A percentile compares a stretch with the other conserved stretches of the same genome.
phyloP scores from a whole-genome alignment of 1,140 invertebrate genomes.

The Drosophila erecta region DNA sequence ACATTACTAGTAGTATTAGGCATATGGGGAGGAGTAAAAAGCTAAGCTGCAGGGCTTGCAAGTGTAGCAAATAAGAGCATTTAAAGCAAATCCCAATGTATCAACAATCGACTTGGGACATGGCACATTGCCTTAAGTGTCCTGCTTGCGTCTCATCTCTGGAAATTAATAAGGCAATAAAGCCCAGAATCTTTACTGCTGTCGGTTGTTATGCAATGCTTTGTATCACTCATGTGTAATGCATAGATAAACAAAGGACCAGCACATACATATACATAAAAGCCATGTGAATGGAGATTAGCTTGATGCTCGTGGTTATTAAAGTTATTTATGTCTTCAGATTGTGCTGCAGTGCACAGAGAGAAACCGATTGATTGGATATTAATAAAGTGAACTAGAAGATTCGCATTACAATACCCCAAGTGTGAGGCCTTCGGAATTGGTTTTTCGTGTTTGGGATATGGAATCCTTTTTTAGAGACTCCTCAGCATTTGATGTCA shows the following conservation, averaged over 20 bases:
- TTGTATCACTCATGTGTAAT: conserved; percentile 36
- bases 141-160: neutral
- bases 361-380: too few species aligned
- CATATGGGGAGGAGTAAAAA: conserved; percentile 1
- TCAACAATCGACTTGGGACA: neutral
- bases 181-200: neutral
- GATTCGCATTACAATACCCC: too few species aligned
- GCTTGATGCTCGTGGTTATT: neutral
- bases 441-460: neutral
- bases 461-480: neutral
- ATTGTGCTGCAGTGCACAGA: neutral
- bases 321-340: conserved; percentile 6
- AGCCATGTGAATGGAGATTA: neutral
- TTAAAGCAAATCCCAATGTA: neutral
- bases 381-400: too few species aligned
- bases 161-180: conserved; percentile 32
- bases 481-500: conserved; percentile 7
- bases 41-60: too few species aligned
- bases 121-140: conserved; percentile 12
- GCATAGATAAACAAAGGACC: conserved; percentile 23
- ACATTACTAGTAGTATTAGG: neutral
- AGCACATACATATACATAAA: neutral
- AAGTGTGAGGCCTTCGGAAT: neutral
- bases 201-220: conserved; percentile 4
- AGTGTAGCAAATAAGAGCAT: neutral